A percentile compares a stretch with the other conserved stretches of the same genome.
Evolutionary conservation across 2,113 vertebrate species (phyloP).

Genomic region (Balaenoptera acutorostrata): DNA sequence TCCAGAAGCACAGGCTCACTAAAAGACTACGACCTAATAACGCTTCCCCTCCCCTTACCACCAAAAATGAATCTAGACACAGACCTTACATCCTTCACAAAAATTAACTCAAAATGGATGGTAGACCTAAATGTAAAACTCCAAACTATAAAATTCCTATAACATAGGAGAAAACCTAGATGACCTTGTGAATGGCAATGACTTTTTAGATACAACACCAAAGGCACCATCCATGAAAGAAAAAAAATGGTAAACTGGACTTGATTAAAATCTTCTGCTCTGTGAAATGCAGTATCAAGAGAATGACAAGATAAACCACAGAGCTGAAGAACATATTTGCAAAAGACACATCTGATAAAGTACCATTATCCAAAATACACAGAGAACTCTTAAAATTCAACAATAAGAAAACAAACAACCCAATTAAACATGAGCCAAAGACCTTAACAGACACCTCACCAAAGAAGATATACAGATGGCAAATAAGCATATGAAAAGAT

Average conservation of each 20-base stretch:
- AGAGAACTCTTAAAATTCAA: not conserved
- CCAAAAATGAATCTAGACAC: not conserved
- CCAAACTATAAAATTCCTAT: not conserved
- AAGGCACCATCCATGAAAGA: not conserved
- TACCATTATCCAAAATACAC: not conserved
- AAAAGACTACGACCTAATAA: not conserved
- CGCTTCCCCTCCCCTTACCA: not conserved
- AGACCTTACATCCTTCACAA: not conserved
- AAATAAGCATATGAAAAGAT: not conserved
- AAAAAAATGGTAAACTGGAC: not conserved
- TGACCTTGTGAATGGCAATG: not conserved
- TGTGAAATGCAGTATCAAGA: not conserved
- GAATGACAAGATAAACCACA: not conserved
- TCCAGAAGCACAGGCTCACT: not conserved
- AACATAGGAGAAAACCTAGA: not conserved
- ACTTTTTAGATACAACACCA: not conserved
- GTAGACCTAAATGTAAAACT: not conserved
- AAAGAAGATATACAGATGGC: not conserved
- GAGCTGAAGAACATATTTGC: not conserved
- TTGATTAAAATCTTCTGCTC: not conserved
- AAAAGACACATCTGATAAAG: not conserved
- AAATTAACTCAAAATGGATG: not conserved
- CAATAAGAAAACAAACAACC: not conserved
- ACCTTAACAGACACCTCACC: not conserved
- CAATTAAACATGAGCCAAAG: not conserved